Conservation (phyloP, 2,888 invertebrate genomes). For the Epistrophe eligans region DNA sequence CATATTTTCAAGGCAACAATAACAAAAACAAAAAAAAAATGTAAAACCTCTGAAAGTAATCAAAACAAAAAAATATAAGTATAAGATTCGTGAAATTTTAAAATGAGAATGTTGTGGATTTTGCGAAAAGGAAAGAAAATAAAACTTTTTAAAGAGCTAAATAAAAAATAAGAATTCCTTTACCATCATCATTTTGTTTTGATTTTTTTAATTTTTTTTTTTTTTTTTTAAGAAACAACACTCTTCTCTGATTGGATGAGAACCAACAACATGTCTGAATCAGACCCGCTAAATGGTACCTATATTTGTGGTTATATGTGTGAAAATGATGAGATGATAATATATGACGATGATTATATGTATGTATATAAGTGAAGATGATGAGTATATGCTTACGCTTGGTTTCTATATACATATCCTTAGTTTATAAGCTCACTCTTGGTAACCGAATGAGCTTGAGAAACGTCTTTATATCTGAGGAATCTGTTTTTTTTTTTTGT, state of each 20-base stretch:
- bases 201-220: neutral
- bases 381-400: neutral
- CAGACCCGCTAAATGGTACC: neutral
- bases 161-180: slow-evolving; percentile 34
- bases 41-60: neutral
- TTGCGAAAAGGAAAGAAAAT: neutral
- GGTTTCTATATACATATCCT: neutral
- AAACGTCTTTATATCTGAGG: slow-evolving; percentile 9
- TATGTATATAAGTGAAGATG: neutral
- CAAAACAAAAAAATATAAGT: neutral
- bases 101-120: slow-evolving; percentile 45
- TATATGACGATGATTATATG: slow-evolving; percentile 23
- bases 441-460: neutral
- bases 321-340: slow-evolving; percentile 36
- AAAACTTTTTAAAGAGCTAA: neutral
- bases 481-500: neutral
- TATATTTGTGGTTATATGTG: slow-evolving; percentile 8
- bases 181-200: slow-evolving; percentile 30
- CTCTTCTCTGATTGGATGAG: slow-evolving; percentile 55
- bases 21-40: slow-evolving; percentile 25
- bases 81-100: slow-evolving; percentile 22
- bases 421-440: neutral
- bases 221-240: neutral
- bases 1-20: slow-evolving; percentile 24
- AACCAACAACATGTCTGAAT: slow-evolving; percentile 29